Evolutionary conservation across 2,113 vertebrate species (phyloP), one percentile per base, ranked within the genome.

Genomic region (Podarcis muralis): DNA sequence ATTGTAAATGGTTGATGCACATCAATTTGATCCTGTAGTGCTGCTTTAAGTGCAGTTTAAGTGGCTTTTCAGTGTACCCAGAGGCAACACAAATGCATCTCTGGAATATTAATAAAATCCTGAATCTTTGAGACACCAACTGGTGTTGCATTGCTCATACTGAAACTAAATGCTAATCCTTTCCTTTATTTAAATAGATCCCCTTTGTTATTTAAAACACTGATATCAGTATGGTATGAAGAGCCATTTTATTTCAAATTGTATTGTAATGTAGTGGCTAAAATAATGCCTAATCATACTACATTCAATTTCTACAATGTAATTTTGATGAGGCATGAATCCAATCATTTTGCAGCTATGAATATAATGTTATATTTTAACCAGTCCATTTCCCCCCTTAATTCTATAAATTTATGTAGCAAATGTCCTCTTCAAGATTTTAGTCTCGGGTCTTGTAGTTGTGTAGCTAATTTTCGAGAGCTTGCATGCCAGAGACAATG

Each of bases 21-120:
- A 97, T 97, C 97, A 97, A 97, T 98, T 97, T 97, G 97, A 97
- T 97, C 97, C 97, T 97, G 97, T 96, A 97, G 97, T 97, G 97
- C 97, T 97, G 97, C 96, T 98, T 97, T 97, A 97, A 98, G 97
- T 98, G 97, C 96, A 94, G 97, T 97, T 97, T 97, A 98, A 98
- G 97, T 98, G 97, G 97, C 97, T 98, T 97, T 97, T 97, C 97
- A 97, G 95, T 95, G 97, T 95, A 96, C 97, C 97, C 97, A 97
- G 97, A 97, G 97, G 97, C 97, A 97, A 97, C 97, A 97, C 96
- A 97, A 97, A 97, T 95, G 97, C 97, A 96, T 97, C 96, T 96
- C 97, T 95, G 93, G 97, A 97, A 98, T 97, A 98, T 97, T 97
- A 98, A 98, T 98, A 97, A 97, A 96, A 97, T 96, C 94, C 96